Conservation (phyloP, 2,113 vertebrate species). For the Ictalurus furcatus region DNA sequence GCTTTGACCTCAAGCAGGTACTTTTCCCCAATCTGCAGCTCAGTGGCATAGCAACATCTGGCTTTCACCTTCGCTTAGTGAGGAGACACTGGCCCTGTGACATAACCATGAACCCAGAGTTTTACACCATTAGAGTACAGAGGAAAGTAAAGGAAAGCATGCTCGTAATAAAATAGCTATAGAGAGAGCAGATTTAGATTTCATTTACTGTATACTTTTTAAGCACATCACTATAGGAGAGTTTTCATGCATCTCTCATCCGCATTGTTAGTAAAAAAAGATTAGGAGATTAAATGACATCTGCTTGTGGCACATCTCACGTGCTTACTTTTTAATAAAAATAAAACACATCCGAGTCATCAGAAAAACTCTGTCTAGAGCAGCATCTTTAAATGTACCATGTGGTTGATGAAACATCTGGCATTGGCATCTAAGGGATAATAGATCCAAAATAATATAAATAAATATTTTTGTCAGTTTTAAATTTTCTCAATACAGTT, state of each 20-base stretch:
- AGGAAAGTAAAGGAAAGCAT: not conserved
- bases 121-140: not conserved
- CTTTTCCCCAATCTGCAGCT: not conserved
- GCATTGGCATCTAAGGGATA: not conserved
- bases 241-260: not conserved
- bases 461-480: not conserved
- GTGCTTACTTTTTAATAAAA: not conserved
- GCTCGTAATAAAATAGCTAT: not conserved
- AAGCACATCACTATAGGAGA: not conserved
- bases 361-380: not conserved
- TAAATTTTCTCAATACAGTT: not conserved
- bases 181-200: not conserved
- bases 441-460: not conserved
- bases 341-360: not conserved
- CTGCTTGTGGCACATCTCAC: not conserved
- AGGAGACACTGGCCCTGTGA: slow-evolving; percentile 44
- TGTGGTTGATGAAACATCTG: not conserved
- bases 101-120: slow-evolving; percentile 48
- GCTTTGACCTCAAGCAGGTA: slow-evolving; percentile 39
- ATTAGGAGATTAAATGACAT: not conserved
- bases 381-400: not conserved
- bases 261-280: not conserved
- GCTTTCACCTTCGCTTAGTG: slow-evolving; percentile 42
- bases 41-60: slow-evolving; percentile 54
- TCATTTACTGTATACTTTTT: not conserved